Evolutionary conservation across 2,113 vertebrate species (phyloP).

Genomic region (Pitta sordida): DNA sequence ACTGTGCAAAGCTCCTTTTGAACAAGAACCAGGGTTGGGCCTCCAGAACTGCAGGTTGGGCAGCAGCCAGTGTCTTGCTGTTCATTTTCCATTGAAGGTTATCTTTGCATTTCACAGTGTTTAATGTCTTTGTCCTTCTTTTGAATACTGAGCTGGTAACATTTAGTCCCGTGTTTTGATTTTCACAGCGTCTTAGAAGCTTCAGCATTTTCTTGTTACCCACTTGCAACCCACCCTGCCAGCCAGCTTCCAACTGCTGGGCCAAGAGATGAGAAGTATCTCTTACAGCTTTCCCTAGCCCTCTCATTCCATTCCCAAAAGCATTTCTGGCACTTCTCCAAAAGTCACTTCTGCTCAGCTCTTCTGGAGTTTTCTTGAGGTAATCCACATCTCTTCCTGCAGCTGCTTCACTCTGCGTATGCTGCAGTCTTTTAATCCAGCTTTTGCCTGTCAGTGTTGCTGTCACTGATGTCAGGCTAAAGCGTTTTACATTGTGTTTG

Average conservation of each 20-base stretch:
- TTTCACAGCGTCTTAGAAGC: neutral
- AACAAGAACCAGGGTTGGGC: neutral
- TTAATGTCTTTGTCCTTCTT: neutral
- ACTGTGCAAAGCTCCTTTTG: neutral
- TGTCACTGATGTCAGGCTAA: constrained; percentile 37
- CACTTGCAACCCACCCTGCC: neutral
- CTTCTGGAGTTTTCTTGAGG: constrained; percentile 5
- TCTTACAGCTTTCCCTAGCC: neutral
- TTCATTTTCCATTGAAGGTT: neutral
- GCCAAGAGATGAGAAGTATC: neutral
- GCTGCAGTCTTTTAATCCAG: constrained; percentile 16
- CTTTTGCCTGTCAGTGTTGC: constrained; percentile 48
- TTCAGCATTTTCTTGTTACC: neutral
- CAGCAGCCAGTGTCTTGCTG: neutral
- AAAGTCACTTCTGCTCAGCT: constrained; percentile 1
- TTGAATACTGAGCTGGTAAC: neutral
- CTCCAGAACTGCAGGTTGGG: neutral
- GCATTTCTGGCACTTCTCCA: constrained; percentile 7
- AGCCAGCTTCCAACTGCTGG: neutral
- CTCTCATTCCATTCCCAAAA: neutral
- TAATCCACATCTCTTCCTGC: neutral
- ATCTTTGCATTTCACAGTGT: neutral
- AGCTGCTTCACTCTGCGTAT: neutral
- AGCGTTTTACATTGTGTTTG: constrained; percentile 47
- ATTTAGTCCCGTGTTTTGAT: neutral